Percentiles rank a stretch among this genome's conserved stretches.
phyloP scores from a whole-genome alignment of 2,797 vertebrate species.

The Pseudochirops cupreus region DNA sequence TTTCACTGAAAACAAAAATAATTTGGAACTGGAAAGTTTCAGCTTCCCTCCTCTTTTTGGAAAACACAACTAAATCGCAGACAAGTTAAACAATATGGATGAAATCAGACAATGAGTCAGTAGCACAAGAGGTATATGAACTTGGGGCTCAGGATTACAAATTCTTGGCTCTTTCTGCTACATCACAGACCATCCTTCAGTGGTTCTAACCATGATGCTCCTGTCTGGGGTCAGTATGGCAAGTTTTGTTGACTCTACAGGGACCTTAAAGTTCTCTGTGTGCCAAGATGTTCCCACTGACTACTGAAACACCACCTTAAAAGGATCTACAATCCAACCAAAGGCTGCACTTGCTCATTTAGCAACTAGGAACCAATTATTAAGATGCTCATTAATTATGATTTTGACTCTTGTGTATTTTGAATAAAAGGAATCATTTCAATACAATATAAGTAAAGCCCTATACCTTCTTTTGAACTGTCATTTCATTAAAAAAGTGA shows the following conservation, averaged over 20 bases:
- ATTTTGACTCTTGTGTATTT: not conserved
- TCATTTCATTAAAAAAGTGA: not conserved
- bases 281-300: not conserved
- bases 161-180: not conserved
- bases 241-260: not conserved
- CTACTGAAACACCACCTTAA: not conserved
- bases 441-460: not conserved
- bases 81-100: not conserved
- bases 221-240: not conserved
- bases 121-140: not conserved
- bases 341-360: not conserved
- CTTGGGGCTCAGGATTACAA: not conserved
- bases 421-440: not conserved
- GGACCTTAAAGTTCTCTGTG: not conserved
- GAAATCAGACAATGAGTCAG: not conserved
- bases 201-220: not conserved
- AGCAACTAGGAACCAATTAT: not conserved
- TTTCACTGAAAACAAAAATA: not conserved
- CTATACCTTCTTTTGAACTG: not conserved
- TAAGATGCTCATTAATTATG: not conserved
- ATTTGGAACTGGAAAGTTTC: not conserved
- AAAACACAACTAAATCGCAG: not conserved
- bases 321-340: not conserved
- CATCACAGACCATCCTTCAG: not conserved
- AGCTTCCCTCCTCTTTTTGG: not conserved